A percentile compares a stretch with the other conserved stretches of the same genome.
Conservation (phyloP, 2,888 invertebrate species). For the Lepidocyrtoides sp. region DNA sequence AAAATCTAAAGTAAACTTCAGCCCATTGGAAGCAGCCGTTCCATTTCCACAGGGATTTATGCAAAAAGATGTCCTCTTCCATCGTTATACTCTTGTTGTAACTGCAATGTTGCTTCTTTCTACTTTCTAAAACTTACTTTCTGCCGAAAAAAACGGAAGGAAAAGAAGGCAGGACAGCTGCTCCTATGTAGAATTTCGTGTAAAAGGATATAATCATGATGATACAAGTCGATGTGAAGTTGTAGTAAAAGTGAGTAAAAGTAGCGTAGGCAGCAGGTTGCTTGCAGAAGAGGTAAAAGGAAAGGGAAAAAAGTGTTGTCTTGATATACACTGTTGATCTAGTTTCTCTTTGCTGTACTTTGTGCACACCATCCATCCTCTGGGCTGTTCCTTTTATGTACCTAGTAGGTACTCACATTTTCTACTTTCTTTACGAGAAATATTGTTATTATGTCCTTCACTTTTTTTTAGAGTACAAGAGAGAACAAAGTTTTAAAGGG, state of each 20-base stretch:
- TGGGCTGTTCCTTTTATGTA: neutral
- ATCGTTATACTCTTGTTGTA: neutral
- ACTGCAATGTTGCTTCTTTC: constrained; percentile 36
- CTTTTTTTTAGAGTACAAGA: no score
- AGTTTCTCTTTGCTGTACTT: neutral
- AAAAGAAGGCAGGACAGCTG: constrained; percentile 1
- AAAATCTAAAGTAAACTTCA: constrained; percentile 66
- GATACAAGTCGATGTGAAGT: neutral
- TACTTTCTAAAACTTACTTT: neutral
- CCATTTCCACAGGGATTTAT: constrained; percentile 73
- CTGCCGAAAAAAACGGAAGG: neutral
- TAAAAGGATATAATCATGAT: neutral
- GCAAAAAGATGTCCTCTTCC: constrained; percentile 44
- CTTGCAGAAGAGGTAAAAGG: neutral
- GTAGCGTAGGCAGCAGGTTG: neutral
- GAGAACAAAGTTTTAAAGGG: neutral
- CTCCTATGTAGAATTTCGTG: neutral
- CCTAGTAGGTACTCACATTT: neutral
- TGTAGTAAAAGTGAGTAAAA: neutral
- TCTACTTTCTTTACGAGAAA: neutral
- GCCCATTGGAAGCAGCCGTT: constrained; percentile 63
- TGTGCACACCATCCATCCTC: neutral
- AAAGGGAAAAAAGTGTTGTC: neutral
- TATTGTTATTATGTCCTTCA: constrained; percentile 7
- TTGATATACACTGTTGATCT: neutral